These are phyloP conservation scores for Pogonomyrmex californicus DNA, from an alignment of 1,140 invertebrate species.

Conservation along the genomic window DNA sequence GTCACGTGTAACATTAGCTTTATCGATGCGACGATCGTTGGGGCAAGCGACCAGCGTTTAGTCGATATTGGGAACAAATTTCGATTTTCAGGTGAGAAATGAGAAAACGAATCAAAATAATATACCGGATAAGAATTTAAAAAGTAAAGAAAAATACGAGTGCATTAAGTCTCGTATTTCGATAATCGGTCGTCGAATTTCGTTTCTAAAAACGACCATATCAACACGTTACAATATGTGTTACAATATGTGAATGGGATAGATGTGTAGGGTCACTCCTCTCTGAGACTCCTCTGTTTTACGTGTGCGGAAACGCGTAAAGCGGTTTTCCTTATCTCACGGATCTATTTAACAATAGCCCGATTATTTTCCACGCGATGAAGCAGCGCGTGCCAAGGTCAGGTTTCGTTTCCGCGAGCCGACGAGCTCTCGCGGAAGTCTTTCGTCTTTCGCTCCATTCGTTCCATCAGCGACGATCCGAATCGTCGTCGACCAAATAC, in stretches of 20 bases:
- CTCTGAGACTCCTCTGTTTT: not conserved
- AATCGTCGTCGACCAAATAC: too few relatives aligned
- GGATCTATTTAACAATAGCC: not conserved
- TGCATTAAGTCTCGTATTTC: not conserved
- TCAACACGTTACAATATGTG: too few relatives aligned
- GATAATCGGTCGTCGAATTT: too few relatives aligned
- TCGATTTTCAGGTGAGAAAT: not conserved
- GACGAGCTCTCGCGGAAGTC: not conserved
- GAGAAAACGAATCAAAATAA: not conserved
- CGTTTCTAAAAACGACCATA: too few relatives aligned
- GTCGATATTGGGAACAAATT: not conserved
- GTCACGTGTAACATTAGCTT: constrained; percentile 44
- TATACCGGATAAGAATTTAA: not conserved
- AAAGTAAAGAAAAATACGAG: not conserved
- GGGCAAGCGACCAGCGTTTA: not conserved
- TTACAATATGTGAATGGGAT: not conserved
- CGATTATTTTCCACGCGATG: not conserved
- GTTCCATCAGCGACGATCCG: not conserved
- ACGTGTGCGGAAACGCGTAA: not conserved
- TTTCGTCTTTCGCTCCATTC: not conserved
- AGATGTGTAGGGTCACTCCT: not conserved
- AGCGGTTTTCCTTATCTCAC: not conserved
- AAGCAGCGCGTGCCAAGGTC: not conserved
- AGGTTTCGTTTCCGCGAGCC: not conserved
- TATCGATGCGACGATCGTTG: not conserved